Base-by-base conservation (phyloP, 2,113 vertebrate genomes). In the Boleophthalmus pectinirostris region DNA sequence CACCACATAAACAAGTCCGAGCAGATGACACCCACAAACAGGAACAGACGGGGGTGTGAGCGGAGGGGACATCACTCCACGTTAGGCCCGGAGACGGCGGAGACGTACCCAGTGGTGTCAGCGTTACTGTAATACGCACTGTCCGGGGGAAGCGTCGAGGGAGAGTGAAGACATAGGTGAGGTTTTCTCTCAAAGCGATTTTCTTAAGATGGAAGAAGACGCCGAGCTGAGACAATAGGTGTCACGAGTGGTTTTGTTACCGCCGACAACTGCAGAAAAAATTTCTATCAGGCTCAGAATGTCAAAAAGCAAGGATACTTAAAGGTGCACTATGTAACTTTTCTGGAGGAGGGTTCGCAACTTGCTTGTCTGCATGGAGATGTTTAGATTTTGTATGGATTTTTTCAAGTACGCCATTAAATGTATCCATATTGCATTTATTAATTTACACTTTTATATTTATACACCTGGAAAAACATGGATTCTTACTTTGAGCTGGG, bases 111-210 rank as follows among this genome's bases (percentile, higher is more conserved):
- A 60, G 74, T 73, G 61, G 77, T 82, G 81, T 89, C 88, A 89
- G 88, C 89, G 86, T 66, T 83, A 38, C 61, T 82, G 23, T 29
- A 61, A 66, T 80, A 65, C 73, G 67, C 79, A 81, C 81, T 70
- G 65, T 75, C 56, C n/a, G 16, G 72, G 65, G 73, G 73, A 70
- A 58, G 71, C 70, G 74, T 74, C 73, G 78, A 46, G 77, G 75
- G 20, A 82, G 79, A 73, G 79, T 61, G 63, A 85, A 72, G 75
- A 77, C 82, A 3, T 11, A 75, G 82, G 80, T 75, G 78, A 85
- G 85, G 70, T 81, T 78, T 43, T 74, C 89, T 85, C 77, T 83
- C 82, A 78, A 85, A 86, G 82, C 86, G 85, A 87, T 88, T 91
- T 87, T 81, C 79, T 79, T 80, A 78, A 74, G 78, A 87, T 79